Conservation (phyloP, 2,797 vertebrate genomes). For the Choloepus didactylus region DNA sequence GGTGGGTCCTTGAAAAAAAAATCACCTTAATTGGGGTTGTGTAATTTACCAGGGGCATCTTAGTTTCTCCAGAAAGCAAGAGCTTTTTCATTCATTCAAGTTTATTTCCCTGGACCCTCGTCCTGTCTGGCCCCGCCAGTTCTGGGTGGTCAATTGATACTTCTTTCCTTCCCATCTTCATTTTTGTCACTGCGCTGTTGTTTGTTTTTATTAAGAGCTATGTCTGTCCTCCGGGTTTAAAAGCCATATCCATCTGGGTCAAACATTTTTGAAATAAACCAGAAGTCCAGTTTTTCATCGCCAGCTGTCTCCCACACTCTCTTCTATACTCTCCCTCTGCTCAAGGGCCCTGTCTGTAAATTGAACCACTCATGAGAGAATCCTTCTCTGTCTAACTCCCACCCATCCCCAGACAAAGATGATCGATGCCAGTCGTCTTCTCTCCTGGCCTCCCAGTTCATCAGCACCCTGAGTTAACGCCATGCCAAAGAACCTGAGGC, state of each 20-base stretch:
- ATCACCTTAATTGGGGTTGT: conserved; percentile 53
- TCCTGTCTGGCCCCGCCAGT: conserved; percentile 49
- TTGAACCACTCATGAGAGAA: conserved; percentile 56
- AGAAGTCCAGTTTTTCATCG: conserved; percentile 79
- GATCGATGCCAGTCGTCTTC: conserved; percentile 11
- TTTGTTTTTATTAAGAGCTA: conserved; percentile 72
- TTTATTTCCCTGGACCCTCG: conserved; percentile 2
- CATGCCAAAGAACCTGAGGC: conserved; percentile 70
- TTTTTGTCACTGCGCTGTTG: neutral
- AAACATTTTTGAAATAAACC: conserved; percentile 81
- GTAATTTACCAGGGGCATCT: neutral
- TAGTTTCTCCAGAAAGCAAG: conserved; percentile 49
- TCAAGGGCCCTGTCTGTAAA: conserved; percentile 68
- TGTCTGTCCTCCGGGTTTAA: conserved; percentile 76
- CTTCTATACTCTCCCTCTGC: neutral
- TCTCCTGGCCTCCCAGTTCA: conserved; percentile 44
- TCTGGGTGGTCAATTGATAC: neutral
- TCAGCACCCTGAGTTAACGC: conserved; percentile 12
- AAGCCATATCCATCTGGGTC: conserved; percentile 81
- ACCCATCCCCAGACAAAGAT: conserved; percentile 48
- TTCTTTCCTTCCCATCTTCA: neutral
- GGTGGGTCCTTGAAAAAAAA: conserved; percentile 76
- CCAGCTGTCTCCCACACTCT: conserved; percentile 71
- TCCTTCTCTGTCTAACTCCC: conserved; percentile 34
- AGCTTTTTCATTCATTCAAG: conserved; percentile 29